These are phyloP conservation scores for Sesia apiformis DNA, from an alignment of 2,888 invertebrate genomes.

Conservation along the genomic window DNA sequence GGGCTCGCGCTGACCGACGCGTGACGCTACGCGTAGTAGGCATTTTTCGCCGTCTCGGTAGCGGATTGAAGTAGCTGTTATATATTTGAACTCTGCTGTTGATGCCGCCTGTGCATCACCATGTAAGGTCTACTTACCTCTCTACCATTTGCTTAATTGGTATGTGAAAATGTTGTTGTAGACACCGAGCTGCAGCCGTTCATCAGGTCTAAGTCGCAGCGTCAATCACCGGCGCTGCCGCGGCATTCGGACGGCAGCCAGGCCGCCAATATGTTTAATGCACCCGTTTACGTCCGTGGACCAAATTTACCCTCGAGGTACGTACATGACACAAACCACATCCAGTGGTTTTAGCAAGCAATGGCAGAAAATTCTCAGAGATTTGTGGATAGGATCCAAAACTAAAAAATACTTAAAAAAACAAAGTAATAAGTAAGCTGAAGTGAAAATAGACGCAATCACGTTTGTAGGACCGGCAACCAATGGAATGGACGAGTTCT, in stretches of 20 bases:
- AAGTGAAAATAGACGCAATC: too few species aligned
- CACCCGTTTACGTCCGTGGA: conserved; percentile 17
- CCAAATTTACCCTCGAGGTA: conserved; percentile 12
- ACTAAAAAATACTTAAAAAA: too few species aligned
- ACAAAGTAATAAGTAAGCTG: too few species aligned
- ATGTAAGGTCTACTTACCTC: background rate
- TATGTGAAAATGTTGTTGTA: background rate
- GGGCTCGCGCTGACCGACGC: too few species aligned
- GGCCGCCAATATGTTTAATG: conserved; percentile 18
- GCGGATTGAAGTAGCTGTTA: too few species aligned
- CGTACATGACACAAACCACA: background rate
- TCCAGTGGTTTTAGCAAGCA: background rate
- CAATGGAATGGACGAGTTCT: too few species aligned
- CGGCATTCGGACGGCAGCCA: conserved; percentile 18
- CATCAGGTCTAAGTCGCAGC: background rate
- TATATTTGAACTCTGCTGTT: background rate
- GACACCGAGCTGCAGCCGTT: conserved; percentile 14
- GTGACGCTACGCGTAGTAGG: too few species aligned
- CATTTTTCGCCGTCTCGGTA: too few species aligned
- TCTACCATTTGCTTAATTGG: background rate
- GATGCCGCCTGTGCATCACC: background rate
- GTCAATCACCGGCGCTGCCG: conserved; percentile 6
- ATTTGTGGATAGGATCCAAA: background rate
- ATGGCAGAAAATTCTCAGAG: background rate
- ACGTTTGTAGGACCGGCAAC: too few species aligned